Conservation (phyloP, 2,797 vertebrate genomes). For the Spinus olivaceus region DNA sequence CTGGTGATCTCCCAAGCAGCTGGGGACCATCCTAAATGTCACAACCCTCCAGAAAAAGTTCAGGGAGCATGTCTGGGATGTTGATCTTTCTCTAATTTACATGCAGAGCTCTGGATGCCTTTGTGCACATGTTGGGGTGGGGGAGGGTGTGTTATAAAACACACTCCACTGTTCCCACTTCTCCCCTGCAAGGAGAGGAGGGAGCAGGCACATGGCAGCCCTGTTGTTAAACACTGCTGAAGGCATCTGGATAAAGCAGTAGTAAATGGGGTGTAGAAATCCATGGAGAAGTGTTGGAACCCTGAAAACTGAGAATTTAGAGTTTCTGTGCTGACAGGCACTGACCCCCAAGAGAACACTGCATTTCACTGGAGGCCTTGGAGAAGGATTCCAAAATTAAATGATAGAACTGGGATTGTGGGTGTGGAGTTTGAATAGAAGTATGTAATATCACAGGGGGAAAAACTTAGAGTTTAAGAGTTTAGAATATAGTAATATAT, state of each 20-base stretch:
- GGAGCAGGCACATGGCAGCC: neutral
- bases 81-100: neutral
- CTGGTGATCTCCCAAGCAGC: neutral
- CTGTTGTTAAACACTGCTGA: neutral
- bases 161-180: neutral
- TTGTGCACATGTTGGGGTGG: fast-evolving
- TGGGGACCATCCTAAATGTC: neutral
- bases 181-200: neutral
- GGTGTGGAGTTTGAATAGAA: neutral
- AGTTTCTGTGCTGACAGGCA: neutral
- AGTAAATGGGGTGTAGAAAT: neutral
- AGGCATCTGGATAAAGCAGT: neutral
- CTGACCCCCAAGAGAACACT: neutral
- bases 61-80: neutral
- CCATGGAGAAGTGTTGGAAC: neutral
- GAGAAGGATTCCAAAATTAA: neutral
- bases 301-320: neutral
- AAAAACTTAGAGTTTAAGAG: neutral
- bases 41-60: neutral
- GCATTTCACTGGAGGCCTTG: neutral
- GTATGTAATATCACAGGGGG: neutral
- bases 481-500: neutral
- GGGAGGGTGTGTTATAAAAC: neutral
- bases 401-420: neutral
- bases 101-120: neutral